Conservation (phyloP, 2,797 vertebrate genomes). For the Allobates femoralis region DNA sequence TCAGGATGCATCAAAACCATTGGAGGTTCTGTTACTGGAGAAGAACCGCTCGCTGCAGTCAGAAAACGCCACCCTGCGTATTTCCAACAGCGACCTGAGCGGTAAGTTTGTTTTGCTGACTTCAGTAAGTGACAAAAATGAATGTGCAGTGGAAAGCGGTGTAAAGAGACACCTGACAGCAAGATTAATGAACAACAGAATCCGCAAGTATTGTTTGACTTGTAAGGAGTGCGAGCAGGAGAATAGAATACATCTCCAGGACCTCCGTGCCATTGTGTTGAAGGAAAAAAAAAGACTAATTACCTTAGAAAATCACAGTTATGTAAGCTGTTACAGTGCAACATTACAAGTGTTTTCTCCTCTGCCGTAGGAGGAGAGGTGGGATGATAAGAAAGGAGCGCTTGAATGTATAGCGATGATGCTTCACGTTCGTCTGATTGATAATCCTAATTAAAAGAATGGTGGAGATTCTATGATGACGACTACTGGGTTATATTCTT, state of each 20-base stretch:
- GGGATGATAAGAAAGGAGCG: conserved; percentile 4
- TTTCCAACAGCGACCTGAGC: conserved; percentile 94
- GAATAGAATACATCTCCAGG: conserved; percentile 61
- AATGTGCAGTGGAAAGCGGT: conserved; percentile 66
- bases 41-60: conserved; percentile 95
- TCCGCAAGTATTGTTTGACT: conserved; percentile 60
- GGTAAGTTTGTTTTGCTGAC: conserved; percentile 83
- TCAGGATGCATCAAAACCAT: conserved; percentile 92
- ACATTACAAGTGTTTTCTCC: conserved; percentile 32
- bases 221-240: conserved; percentile 63
- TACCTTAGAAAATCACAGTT: conserved; percentile 54
- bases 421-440: conserved; percentile 45
- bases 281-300: conserved; percentile 61
- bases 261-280: conserved; percentile 63
- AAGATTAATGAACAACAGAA: conserved; percentile 63
- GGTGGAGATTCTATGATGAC: background rate
- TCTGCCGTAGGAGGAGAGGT: conserved; percentile 1
- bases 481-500: background rate
- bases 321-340: conserved; percentile 66
- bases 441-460: background rate
- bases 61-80: conserved; percentile 92
- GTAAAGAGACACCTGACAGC: conserved; percentile 66
- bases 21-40: conserved; percentile 96
- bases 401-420: conserved; percentile 8
- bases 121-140: conserved; percentile 65